phyloP scores from a whole-genome alignment of 2,113 vertebrate species.

The Ageneiosus marmoratus region DNA sequence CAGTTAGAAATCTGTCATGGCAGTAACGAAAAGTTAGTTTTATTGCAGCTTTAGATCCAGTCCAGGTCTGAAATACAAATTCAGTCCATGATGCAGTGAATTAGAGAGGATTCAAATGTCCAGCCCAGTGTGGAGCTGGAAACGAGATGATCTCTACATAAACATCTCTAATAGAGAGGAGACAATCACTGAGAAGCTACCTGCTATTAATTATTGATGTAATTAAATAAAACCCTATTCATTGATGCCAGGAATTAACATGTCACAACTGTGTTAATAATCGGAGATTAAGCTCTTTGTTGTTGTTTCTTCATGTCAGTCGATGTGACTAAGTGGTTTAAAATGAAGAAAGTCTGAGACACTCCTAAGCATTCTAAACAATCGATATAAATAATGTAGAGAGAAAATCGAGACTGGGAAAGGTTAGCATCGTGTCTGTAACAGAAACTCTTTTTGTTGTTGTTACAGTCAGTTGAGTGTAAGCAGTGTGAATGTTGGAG shows the following conservation, averaged over 20 bases:
- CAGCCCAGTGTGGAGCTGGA: not conserved
- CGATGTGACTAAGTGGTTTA: not conserved
- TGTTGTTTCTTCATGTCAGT: constrained; percentile 9
- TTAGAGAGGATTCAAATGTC: not conserved
- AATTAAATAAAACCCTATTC: not conserved
- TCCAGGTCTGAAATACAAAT: not conserved
- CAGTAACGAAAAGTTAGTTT: not conserved
- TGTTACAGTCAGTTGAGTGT: not conserved
- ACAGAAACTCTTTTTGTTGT: not conserved
- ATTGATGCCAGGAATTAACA: not conserved
- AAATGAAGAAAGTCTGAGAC: constrained; percentile 21
- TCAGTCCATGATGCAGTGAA: not conserved
- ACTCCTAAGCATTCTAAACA: not conserved
- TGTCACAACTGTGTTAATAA: not conserved
- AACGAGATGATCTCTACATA: not conserved
- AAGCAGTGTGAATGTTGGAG: not conserved
- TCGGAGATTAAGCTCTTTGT: not conserved
- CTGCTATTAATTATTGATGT: not conserved
- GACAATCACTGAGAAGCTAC: not conserved
- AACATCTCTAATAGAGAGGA: not conserved
- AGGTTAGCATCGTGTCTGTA: not conserved
- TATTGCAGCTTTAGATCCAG: not conserved
- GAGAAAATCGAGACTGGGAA: not conserved
- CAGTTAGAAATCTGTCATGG: not conserved
- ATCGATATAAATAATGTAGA: not conserved